phyloP scores from a whole-genome alignment of 2,113 vertebrate species.

The Chaetodon auriga region DNA sequence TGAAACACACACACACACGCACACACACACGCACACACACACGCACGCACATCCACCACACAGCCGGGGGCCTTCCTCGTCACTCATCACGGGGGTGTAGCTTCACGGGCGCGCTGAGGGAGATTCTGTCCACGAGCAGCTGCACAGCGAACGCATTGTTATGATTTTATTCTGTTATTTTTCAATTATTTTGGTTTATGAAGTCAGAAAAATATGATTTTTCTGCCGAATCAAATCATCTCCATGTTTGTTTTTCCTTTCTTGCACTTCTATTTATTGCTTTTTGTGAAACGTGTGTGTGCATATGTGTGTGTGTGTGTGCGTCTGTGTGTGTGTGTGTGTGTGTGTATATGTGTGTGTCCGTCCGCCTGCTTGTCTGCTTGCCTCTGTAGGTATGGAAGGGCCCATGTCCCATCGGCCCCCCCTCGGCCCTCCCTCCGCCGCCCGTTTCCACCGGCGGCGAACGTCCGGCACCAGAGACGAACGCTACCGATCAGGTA shows the following conservation, averaged over 20 bases:
- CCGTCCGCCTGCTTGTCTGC: constrained; percentile 62
- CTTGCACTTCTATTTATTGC: constrained; percentile 39
- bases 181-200: constrained; percentile 53
- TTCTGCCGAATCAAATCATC: constrained; percentile 71
- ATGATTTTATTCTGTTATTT: constrained; percentile 19
- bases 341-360: constrained; percentile 31
- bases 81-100: constrained; percentile 1
- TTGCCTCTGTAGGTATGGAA: constrained; percentile 89
- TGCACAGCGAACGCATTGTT: constrained; percentile 17
- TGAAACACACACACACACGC: constrained; percentile 22
- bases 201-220: constrained; percentile 69
- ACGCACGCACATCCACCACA: constrained; percentile 32
- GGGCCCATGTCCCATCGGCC: constrained; percentile 93
- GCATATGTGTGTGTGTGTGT: constrained; percentile 27
- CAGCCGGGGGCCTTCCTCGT: background rate
- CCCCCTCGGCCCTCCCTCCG: constrained; percentile 92
- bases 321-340: constrained; percentile 34
- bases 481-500: constrained; percentile 97
- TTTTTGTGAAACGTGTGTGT: constrained; percentile 49
- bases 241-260: constrained; percentile 69
- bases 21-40: constrained; percentile 31
- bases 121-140: constrained; percentile 10
- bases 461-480: constrained; percentile 97
- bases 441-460: constrained; percentile 95
- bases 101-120: constrained; percentile 21